These are phyloP conservation scores for Hyposoter didymator DNA, from an alignment of 2,888 invertebrate species.

Conservation along the genomic window DNA sequence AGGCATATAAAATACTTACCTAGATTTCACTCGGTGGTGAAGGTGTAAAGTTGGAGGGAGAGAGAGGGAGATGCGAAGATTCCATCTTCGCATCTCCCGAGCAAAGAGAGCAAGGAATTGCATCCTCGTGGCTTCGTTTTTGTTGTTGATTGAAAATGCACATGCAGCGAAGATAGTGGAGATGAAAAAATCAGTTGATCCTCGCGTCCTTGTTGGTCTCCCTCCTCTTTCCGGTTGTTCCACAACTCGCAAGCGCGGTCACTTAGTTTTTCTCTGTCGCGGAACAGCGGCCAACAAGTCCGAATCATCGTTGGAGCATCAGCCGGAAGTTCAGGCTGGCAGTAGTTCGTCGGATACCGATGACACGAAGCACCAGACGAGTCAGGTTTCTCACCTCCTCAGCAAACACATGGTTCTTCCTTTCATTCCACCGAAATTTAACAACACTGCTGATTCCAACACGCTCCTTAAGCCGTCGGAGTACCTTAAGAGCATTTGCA, in stretches of 20 bases:
- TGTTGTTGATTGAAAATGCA: background rate
- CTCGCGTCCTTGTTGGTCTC: slow-evolving; percentile 50
- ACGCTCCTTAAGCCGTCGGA: slow-evolving; percentile 96
- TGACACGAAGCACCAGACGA: slow-evolving; percentile 74
- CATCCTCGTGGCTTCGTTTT: slow-evolving; percentile 12
- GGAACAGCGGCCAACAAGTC: slow-evolving; percentile 83
- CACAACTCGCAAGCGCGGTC: slow-evolving; percentile 22
- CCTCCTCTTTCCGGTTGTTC: slow-evolving; percentile 56
- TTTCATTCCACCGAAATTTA: slow-evolving; percentile 96
- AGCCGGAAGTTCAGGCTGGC: slow-evolving; percentile 79
- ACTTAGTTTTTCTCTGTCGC: slow-evolving; percentile 74
- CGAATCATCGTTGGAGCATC: slow-evolving; percentile 76
- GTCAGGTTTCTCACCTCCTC: slow-evolving; percentile 87
- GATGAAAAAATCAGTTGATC: slow-evolving; percentile 36
- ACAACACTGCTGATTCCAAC: slow-evolving; percentile 90
- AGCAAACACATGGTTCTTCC: slow-evolving; percentile 94
- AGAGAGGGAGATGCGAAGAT: slow-evolving; percentile 58
- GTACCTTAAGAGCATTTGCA: slow-evolving; percentile 93
- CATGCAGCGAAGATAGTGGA: background rate
- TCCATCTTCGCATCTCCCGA: too few relatives aligned
- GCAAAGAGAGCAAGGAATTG: slow-evolving; percentile 61
- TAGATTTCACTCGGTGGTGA: slow-evolving; percentile 82
- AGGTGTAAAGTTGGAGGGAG: slow-evolving; percentile 10
- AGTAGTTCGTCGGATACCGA: slow-evolving; percentile 81
- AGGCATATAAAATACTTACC: slow-evolving; percentile 84